Base-by-base conservation (phyloP, 1,140 invertebrate species). In the Trachelipus rathkii region DNA sequence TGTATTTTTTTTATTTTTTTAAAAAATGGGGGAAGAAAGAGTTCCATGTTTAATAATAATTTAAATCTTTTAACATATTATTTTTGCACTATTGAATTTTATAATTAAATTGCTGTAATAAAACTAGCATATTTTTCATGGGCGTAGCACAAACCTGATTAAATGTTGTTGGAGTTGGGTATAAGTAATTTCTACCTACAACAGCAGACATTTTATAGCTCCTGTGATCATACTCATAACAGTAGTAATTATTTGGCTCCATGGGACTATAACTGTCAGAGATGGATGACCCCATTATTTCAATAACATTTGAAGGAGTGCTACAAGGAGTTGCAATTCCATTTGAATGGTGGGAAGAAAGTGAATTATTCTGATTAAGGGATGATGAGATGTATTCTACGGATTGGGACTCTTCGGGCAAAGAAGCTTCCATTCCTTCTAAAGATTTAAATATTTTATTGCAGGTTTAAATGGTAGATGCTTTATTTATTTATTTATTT, bases 141-240 rank as follows among this genome's bases (percentile, higher is more conserved):
- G 11, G 8, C 50, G 50, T 15, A 60, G 50, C 50, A 60, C 50
- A 60, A 15, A 60, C 50, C 50, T 60, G 50, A 60, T 60, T 60
- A 60, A 60, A 60, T 2, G 50, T 1, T 3, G 50, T 60, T 60
- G 50, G 50, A 15, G 50, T 60, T 3, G 50, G 19, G 19, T 60
- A 60, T 19, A 60, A 19, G 50, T 60, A 60, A 60, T 60, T 60
- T 15, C 50, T 13, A 15, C 50, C 50, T 19, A 60, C 50, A 60
- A 60, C 50, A 60, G 50, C 50, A 15, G 50, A 60, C 50, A 60
- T 60, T 19, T 60, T 60, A 19, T 60, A 60, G 50, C 50, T 60
- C 19, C 50, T 13, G 19, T 60, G 50, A 8, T 60, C 50, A 8
- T 60, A 60, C 19, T 60, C 50, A 60, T 60, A 60, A 8, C 50